A percentile compares a stretch with the other conserved stretches of the same genome.
These are phyloP conservation scores for Tonatia bakeri DNA, from an alignment of 2,113 vertebrate genomes.

Conservation along the genomic window DNA sequence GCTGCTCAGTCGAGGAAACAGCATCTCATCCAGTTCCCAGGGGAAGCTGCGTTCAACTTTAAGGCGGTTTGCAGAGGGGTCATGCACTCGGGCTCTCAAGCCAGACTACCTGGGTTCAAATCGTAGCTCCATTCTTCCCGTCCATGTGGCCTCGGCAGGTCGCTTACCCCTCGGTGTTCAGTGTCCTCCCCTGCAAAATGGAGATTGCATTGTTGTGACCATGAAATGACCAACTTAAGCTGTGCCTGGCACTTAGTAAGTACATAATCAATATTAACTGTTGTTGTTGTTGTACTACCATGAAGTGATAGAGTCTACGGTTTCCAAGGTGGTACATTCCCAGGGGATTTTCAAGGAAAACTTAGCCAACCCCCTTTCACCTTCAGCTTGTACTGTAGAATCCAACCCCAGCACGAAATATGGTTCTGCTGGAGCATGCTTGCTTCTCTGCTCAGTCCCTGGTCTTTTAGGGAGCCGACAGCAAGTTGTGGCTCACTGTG, in stretches of 20 bases:
- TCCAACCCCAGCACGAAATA: background rate
- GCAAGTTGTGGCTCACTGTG: background rate
- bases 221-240: background rate
- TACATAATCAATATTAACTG: background rate
- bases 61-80: background rate
- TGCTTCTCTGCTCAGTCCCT: background rate
- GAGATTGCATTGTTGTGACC: background rate
- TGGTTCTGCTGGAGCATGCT: background rate
- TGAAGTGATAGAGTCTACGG: too few relatives aligned
- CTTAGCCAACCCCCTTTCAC: background rate
- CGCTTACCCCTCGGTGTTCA: background rate
- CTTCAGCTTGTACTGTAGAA: background rate
- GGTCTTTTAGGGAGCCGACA: background rate
- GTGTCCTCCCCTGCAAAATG: background rate
- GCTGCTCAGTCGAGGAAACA: background rate
- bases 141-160: background rate
- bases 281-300: background rate
- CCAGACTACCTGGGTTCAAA: background rate
- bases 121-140: accelerated
- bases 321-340: too few relatives aligned
- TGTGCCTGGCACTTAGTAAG: background rate
- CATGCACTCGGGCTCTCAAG: background rate
- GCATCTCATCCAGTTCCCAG: background rate
- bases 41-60: background rate
- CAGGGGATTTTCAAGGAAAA: background rate